Base-by-base conservation (phyloP, 2,888 invertebrate species). In the Allophyes oxyacanthae region DNA sequence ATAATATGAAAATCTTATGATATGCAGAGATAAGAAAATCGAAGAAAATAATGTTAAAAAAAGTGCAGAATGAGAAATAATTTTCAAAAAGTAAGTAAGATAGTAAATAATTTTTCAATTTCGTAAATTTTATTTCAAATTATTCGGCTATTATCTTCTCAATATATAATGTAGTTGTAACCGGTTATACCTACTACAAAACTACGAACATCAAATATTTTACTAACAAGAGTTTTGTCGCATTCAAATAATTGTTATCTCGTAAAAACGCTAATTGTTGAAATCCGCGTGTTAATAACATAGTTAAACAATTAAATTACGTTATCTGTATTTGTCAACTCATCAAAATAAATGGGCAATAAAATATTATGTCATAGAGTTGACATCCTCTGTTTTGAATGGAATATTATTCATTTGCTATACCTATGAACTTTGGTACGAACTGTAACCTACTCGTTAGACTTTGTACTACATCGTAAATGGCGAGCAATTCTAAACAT, bases 201-300 rank as follows among this genome's bases (percentile, higher is more conserved):
- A 36, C 34, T 13, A 34, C 6, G 0, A 36, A 33, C 7, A 26
- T 26, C 10, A 11, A 40, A 28, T 28, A 6, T 20, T 46, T 61
- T 46, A 33, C 43, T 37, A 48, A 34, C 6, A 37, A 37, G 36
- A 7, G 15, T 13, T 37, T 50, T 36, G 37, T 33, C 30, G 8
- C 46, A 40, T 15, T 26, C 20, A 40, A 51, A 4, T n/a, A 32
- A 43, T 59, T 71, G 37, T 68, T 65, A 74, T 74, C 59, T 64
- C 51, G 28, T 61, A 61, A 72, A 65, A 74, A 58, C 65, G 69
- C 51, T 73, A 74, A 73, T 61, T 65, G 54, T 50, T 20, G 32
- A 57, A 72, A 72, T 71, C 69, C 65, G 37, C 37, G 7, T 55
- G 72, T 36, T 74, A 74, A 74, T 45, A 50, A 56, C 43, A 40